These are phyloP conservation scores for Monopis laevigella DNA, from an alignment of 2,888 invertebrate genomes.

Conservation along the genomic window DNA sequence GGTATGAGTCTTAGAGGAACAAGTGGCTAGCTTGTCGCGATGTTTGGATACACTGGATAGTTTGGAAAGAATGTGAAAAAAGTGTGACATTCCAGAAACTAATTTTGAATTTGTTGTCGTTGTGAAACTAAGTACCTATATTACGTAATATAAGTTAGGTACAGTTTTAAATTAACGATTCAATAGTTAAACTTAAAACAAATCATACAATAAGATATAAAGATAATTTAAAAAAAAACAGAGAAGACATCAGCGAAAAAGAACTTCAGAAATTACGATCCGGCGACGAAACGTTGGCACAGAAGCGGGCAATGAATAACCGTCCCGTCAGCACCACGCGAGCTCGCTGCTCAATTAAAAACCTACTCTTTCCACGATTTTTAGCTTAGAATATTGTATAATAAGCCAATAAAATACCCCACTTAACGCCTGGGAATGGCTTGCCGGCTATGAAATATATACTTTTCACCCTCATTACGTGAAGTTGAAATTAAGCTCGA, in stretches of 20 bases:
- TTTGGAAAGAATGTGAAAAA: too few species aligned
- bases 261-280: slow-evolving; percentile 21
- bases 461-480: slow-evolving; percentile 58
- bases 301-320: slow-evolving; percentile 62
- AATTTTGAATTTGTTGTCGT: too few species aligned
- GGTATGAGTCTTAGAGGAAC: too few species aligned
- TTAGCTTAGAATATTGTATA: slow-evolving; percentile 68
- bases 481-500: slow-evolving; percentile 47
- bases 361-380: slow-evolving; percentile 66
- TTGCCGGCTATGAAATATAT: slow-evolving; percentile 58
- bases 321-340: slow-evolving; percentile 60
- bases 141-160: too few species aligned
- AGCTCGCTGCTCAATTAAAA: slow-evolving; percentile 63
- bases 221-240: slow-evolving; percentile 1
- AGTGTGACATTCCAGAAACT: too few species aligned
- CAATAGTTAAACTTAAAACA: too few species aligned
- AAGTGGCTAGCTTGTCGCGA: too few species aligned
- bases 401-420: slow-evolving; percentile 67
- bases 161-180: too few species aligned
- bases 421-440: slow-evolving; percentile 54
- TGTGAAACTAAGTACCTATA: too few species aligned
- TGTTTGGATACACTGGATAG: too few species aligned
- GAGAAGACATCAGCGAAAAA: neutral
- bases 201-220: too few species aligned
- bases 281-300: slow-evolving; percentile 49